Base-by-base conservation (phyloP, 2,113 vertebrate genomes). In the Balaenoptera acutorostrata region DNA sequence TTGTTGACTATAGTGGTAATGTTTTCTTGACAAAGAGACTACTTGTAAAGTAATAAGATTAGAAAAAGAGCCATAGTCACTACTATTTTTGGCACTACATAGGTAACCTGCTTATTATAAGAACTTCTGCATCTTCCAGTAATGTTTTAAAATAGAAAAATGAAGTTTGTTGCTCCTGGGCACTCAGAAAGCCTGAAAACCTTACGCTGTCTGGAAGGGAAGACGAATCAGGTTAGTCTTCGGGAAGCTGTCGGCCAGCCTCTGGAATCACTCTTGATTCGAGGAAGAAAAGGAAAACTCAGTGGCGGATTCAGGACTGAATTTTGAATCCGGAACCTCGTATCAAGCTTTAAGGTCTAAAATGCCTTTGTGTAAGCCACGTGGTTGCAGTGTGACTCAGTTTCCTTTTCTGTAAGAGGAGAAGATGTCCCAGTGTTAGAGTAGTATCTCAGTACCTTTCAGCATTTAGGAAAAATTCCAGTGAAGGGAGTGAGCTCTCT, bases 1-100 rank as follows among this genome's bases (percentile, higher is more conserved):
- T 25, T 75, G 33, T 81, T 95, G 44, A 66, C 74, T 23, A 10
- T 57, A 46, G 39, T 15, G 14, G 31, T 75, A 57, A 57, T 91
- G 81, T 89, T 90, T 97, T 84, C 63, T 92, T 78, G 57, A 83
- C 68, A 86, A 89, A 92, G 75, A 96, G 55, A 90, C 69, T 71
- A 44, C 88, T 92, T 64, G 7, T 61, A 88, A 91, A 95, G 39
- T 88, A 89, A 69, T 49, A 83, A 81, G 17, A 80, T n/a, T 82
- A 72, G 66, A 77, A 93, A 90, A 89, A 78, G 41, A 93, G 23
- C 49, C 25, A 6, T 39, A n/a, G 49, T 88, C 49, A 63, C 31
- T 80, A 15, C 49, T 75, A 2, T 41, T 87, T 77, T 59, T 81
- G 44, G 29, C 88, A 23, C n/a, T 41, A 1, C 44, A 6, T n/a